Conservation (phyloP, 2,888 invertebrate species). For the Luperina nickerlii region DNA sequence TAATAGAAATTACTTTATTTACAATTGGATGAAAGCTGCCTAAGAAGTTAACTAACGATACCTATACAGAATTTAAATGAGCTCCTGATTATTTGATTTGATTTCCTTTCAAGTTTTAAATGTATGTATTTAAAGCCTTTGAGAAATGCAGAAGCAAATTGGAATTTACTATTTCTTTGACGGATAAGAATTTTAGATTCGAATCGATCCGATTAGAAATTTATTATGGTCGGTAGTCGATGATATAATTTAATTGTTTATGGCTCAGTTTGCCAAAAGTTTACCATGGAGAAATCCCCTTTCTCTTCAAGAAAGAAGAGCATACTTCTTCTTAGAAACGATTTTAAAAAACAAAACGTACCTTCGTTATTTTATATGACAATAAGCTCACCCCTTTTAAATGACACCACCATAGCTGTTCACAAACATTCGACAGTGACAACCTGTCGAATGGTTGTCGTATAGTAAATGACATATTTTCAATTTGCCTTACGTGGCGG, state of each 20-base stretch:
- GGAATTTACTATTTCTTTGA: constrained; percentile 1
- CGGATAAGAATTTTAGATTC: neutral
- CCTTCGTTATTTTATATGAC: too few species aligned
- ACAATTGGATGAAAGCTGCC: neutral
- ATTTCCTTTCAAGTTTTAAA: constrained; percentile 18
- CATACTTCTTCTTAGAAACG: neutral
- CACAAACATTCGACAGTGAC: too few species aligned
- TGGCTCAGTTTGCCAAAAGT: neutral
- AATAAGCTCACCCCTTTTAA: too few species aligned
- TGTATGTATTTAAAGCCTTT: neutral
- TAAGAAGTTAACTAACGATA: neutral
- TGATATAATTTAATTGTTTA: constrained; percentile 1
- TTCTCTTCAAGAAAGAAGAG: too few species aligned
- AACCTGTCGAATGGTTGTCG: too few species aligned
- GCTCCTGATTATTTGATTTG: constrained; percentile 15
- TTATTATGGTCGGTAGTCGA: too few species aligned
- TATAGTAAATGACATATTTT: too few species aligned
- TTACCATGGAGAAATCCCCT: neutral
- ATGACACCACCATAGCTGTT: too few species aligned
- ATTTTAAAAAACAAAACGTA: neutral
- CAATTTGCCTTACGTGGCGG: neutral
- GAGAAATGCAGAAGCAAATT: constrained; percentile 1
- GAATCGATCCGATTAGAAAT: too few species aligned
- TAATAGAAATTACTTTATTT: constrained; percentile 2
- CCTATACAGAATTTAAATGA: constrained; percentile 21